phyloP scores from a whole-genome alignment of 2,888 invertebrate genomes.

The Dasypolia templi region DNA sequence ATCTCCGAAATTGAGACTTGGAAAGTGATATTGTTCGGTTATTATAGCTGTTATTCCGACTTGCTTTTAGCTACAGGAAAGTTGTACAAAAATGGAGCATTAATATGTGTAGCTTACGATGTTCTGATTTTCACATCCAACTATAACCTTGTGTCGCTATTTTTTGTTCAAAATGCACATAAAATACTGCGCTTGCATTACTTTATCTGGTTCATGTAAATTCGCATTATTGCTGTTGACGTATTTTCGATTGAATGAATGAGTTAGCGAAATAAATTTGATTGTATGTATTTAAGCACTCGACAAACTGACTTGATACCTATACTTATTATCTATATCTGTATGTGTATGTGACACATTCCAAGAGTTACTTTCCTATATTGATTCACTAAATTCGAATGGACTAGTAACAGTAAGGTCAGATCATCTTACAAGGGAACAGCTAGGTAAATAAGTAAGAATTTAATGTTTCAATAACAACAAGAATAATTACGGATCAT shows the following conservation, averaged over 20 bases:
- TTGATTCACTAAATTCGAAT: background rate
- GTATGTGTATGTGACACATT: background rate
- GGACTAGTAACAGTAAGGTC: too few species aligned
- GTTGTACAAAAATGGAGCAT: background rate
- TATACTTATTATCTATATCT: background rate
- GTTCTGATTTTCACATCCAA: background rate
- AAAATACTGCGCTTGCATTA: background rate
- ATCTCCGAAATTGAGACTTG: slow-evolving; percentile 53
- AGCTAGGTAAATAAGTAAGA: background rate
- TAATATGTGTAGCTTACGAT: background rate
- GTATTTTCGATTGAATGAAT: background rate
- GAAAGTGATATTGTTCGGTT: slow-evolving; percentile 21
- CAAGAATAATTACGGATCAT: background rate
- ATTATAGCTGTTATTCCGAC: background rate
- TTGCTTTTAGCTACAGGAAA: background rate
- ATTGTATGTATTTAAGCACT: background rate
- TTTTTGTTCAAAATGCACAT: background rate
- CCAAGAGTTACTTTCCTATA: too few species aligned
- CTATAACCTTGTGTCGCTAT: background rate
- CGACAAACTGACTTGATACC: background rate
- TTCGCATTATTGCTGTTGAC: background rate
- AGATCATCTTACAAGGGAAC: background rate
- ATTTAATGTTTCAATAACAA: background rate
- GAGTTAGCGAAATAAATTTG: background rate
- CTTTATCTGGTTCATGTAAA: background rate